A percentile compares a stretch with the other conserved stretches of the same genome.
phyloP scores from a whole-genome alignment of 1,140 invertebrate genomes.

The Nomia melanderi region DNA sequence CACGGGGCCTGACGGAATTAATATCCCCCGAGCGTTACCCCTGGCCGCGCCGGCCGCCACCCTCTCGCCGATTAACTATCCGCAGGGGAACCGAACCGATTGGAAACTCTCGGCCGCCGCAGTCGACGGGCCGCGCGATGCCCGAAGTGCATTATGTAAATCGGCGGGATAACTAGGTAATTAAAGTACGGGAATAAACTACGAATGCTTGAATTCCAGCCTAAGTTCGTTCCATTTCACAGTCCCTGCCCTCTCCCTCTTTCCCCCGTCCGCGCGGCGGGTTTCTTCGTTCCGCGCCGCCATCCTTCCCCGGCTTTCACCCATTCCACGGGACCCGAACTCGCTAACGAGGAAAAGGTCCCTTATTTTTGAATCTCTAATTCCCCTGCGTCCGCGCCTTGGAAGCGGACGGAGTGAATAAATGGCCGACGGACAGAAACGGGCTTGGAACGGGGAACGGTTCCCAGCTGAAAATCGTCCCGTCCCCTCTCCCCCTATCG shows the following conservation, averaged over 20 bases:
- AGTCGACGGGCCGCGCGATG: constrained; percentile 40
- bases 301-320: neutral
- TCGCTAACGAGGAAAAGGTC: constrained; percentile 58
- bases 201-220: constrained; percentile 60
- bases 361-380: constrained; percentile 65
- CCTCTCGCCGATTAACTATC: constrained; percentile 56
- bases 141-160: constrained; percentile 66
- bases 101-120: constrained; percentile 60
- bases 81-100: constrained; percentile 56
- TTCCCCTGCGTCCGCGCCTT: constrained; percentile 44
- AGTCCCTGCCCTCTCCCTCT: constrained; percentile 29
- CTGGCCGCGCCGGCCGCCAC: neutral
- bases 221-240: constrained; percentile 61
- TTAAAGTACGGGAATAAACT: constrained; percentile 70
- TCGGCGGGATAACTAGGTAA: constrained; percentile 66
- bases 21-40: constrained; percentile 52
- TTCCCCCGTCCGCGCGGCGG: neutral
- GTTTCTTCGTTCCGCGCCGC: neutral
- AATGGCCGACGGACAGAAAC: constrained; percentile 30
- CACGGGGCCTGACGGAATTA: constrained; percentile 59
- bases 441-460: neutral
- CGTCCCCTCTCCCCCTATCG: neutral
- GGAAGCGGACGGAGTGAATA: constrained; percentile 22
- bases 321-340: constrained; percentile 24
- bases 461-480: constrained; percentile 21